A percentile compares a stretch with the other conserved stretches of the same genome.
These are phyloP conservation scores for Falco concolor DNA, from an alignment of 2,797 vertebrate species.

Conservation along the genomic window DNA sequence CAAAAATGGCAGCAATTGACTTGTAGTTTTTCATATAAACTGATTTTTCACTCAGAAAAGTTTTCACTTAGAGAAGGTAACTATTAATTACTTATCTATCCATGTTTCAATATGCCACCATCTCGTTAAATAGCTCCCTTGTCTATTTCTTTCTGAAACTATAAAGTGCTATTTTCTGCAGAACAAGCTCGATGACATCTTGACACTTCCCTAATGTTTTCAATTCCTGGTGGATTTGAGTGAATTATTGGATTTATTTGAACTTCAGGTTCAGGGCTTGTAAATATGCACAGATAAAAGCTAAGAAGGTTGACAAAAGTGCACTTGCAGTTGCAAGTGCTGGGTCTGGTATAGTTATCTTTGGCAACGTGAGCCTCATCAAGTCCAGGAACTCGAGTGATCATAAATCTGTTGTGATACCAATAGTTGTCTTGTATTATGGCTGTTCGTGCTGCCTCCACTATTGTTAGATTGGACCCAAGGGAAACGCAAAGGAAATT, in stretches of 20 bases:
- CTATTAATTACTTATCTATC: conserved; percentile 60
- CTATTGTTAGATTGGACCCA: conserved; percentile 16
- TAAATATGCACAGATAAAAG: conserved; percentile 51
- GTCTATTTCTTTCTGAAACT: conserved; percentile 53
- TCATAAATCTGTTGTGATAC: conserved; percentile 28
- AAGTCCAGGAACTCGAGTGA: neutral
- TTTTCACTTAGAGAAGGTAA: conserved; percentile 60
- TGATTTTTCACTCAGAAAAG: conserved; percentile 53
- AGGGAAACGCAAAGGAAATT: neutral
- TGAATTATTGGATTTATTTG: conserved; percentile 61
- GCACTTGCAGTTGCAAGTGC: neutral
- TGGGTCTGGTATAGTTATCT: conserved; percentile 15
- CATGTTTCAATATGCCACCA: conserved; percentile 56
- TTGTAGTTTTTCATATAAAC: conserved; percentile 34
- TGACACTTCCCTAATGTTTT: conserved; percentile 59
- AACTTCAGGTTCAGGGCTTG: conserved; percentile 45
- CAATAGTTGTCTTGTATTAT: neutral
- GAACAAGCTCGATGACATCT: conserved; percentile 55
- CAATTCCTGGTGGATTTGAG: conserved; percentile 49
- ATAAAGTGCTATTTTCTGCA: conserved; percentile 42
- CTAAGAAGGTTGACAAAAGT: conserved; percentile 35
- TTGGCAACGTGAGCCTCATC: neutral
- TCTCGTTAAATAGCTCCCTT: conserved; percentile 61
- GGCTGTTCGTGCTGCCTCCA: neutral
- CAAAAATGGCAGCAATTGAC: conserved; percentile 44